Conservation (phyloP, 2,797 vertebrate genomes). For the Streptopelia turtur region DNA sequence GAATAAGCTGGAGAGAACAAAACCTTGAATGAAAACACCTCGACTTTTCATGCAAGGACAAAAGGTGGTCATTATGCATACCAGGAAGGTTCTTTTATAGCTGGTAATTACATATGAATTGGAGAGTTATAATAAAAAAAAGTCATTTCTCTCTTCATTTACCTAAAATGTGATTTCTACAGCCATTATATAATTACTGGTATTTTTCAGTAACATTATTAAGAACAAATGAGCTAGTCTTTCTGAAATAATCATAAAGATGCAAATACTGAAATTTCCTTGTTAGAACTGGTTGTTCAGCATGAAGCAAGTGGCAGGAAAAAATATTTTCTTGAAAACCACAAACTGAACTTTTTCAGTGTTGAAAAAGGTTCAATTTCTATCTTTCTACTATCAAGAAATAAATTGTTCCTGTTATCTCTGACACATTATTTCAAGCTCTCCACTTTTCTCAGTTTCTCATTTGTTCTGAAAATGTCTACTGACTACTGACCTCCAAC, state of each 20-base stretch:
- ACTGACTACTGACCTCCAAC: background rate
- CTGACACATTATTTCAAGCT: conserved; percentile 21
- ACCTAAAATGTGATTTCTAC: conserved; percentile 81
- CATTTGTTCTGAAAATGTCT: background rate
- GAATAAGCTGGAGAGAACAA: conserved; percentile 83
- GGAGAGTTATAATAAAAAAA: conserved; percentile 80
- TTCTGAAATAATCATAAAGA: conserved; percentile 78
- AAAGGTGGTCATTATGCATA: conserved; percentile 85
- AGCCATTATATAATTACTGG: conserved; percentile 84
- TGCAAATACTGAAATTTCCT: conserved; percentile 78
- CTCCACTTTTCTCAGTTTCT: conserved; percentile 8
- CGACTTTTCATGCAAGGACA: conserved; percentile 83
- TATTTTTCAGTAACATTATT: conserved; percentile 80
- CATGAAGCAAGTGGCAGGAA: conserved; percentile 43
- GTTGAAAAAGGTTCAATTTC: conserved; percentile 49
- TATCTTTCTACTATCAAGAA: conserved; percentile 38
- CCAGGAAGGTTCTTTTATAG: conserved; percentile 83
- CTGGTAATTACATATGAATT: conserved; percentile 86
- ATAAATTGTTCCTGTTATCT: conserved; percentile 29
- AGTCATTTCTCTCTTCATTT: conserved; percentile 83
- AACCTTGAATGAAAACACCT: conserved; percentile 83
- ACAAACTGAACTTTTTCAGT: conserved; percentile 65
- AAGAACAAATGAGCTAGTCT: conserved; percentile 75
- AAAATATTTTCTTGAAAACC: conserved; percentile 55
- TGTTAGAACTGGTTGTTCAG: conserved; percentile 66